These are phyloP conservation scores for Lanistes nyassanus DNA, from an alignment of 1,140 invertebrate species.

Conservation along the genomic window DNA sequence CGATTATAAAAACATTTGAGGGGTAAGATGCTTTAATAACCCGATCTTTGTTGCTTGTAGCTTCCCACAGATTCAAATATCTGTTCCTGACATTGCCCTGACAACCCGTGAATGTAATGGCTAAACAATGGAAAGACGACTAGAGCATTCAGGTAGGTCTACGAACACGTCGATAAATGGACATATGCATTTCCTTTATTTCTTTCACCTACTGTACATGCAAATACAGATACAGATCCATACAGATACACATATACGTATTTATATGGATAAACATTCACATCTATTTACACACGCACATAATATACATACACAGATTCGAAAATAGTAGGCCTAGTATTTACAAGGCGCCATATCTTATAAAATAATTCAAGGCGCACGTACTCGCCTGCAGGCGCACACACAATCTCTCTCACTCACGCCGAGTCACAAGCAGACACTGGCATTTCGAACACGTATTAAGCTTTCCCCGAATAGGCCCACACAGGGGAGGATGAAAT, in stretches of 20 bases:
- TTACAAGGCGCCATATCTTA: background rate
- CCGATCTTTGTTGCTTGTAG: background rate
- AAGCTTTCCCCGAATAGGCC: background rate
- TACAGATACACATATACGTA: background rate
- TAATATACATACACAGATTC: background rate
- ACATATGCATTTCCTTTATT: background rate
- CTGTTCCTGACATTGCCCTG: background rate
- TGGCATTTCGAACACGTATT: background rate
- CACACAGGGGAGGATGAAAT: no score
- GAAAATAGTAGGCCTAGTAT: background rate
- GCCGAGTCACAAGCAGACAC: constrained; percentile 3
- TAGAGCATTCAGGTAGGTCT: background rate
- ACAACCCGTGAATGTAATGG: background rate
- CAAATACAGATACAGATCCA: constrained; percentile 12
- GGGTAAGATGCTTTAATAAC: no score
- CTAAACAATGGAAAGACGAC: background rate
- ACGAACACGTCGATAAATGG: background rate
- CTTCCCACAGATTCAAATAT: background rate
- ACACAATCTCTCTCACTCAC: background rate
- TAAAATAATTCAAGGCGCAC: no score
- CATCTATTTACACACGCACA: constrained; percentile 1
- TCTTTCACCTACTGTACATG: background rate
- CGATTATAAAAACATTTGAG: no score
- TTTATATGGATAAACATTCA: background rate
- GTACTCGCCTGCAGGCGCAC: background rate